phyloP scores from a whole-genome alignment of 2,797 vertebrate species.

The Gouania willdenowi region DNA sequence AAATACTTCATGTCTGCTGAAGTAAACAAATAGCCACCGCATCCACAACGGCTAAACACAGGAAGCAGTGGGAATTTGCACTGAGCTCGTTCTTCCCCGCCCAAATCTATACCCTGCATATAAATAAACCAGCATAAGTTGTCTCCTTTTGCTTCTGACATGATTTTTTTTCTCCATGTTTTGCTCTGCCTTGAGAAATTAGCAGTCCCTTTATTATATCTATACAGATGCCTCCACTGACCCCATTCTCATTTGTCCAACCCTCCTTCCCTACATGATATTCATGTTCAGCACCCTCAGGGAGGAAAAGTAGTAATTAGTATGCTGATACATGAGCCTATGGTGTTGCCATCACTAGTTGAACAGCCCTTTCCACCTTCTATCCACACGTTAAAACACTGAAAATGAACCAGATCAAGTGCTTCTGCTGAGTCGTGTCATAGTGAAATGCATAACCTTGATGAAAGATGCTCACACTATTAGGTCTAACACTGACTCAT shows the following conservation, averaged over 20 bases:
- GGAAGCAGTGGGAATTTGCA: conserved; percentile 11
- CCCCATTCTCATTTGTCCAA: conserved; percentile 42
- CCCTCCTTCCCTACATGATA: conserved; percentile 21
- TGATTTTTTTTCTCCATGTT: conserved; percentile 13
- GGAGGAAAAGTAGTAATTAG: conserved; percentile 57
- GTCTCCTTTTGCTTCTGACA: conserved; percentile 1
- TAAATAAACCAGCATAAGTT: conserved; percentile 25
- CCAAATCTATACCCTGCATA: conserved; percentile 6
- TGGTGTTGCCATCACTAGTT: conserved; percentile 60
- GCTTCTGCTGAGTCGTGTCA: conserved; percentile 42
- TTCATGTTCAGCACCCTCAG: conserved; percentile 24
- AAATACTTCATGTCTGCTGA: conserved; percentile 14
- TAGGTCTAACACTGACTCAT: conserved; percentile 59
- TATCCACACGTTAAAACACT: conserved; percentile 21
- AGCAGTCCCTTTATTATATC: conserved; percentile 46
- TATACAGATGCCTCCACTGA: conserved; percentile 35
- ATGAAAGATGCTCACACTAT: conserved; percentile 61
- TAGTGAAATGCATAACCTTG: conserved; percentile 51
- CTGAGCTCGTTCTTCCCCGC: conserved; percentile 30
- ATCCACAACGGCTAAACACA: too few species aligned
- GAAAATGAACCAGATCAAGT: conserved; percentile 24
- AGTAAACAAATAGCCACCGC: conserved; percentile 25
- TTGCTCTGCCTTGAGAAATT: conserved; percentile 16
- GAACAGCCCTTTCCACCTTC: conserved; percentile 49
- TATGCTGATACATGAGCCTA: conserved; percentile 53